A percentile compares a stretch with the other conserved stretches of the same genome.
Conservation (phyloP, 2,113 vertebrate genomes). For the Erinaceus europaeus region DNA sequence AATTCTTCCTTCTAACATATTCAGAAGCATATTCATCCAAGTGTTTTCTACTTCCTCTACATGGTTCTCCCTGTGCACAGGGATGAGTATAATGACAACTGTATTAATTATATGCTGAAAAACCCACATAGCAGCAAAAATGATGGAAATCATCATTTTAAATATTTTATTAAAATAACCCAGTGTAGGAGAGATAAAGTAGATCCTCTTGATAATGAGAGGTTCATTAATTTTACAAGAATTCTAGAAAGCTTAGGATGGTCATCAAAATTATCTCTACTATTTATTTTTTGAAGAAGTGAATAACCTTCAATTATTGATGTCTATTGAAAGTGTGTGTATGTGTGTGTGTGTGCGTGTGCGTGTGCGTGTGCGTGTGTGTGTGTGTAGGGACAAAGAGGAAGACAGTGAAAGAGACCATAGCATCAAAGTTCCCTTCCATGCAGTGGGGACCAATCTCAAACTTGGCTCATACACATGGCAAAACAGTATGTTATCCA, state of each 20-base stretch:
- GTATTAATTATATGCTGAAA: slow-evolving; percentile 74
- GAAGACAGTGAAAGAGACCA: no score
- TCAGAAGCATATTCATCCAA: slow-evolving; percentile 67
- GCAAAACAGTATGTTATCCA: no score
- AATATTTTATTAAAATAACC: slow-evolving; percentile 79
- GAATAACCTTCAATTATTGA: slow-evolving; percentile 21
- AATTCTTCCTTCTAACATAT: slow-evolving; percentile 71
- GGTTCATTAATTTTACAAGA: slow-evolving; percentile 70
- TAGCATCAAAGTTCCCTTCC: no score
- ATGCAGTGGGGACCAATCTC: no score
- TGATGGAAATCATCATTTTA: slow-evolving; percentile 73
- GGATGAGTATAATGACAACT: slow-evolving; percentile 62
- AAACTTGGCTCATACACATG: no score
- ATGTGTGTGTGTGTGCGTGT: no score
- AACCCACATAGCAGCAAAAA: slow-evolving; percentile 66
- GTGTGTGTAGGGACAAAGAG: no score
- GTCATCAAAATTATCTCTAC: slow-evolving; percentile 56
- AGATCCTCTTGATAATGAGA: slow-evolving; percentile 72
- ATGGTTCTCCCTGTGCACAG: slow-evolving; percentile 62
- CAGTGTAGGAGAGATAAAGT: slow-evolving; percentile 63
- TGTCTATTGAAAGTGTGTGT: no score
- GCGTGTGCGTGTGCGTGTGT: no score
- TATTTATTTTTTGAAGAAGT: slow-evolving; percentile 49
- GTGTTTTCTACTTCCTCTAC: slow-evolving; percentile 61
- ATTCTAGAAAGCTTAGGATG: slow-evolving; percentile 64